Evolutionary conservation across 1,140 invertebrate genomes (phyloP).

Genomic region (Drosophila pachea): DNA sequence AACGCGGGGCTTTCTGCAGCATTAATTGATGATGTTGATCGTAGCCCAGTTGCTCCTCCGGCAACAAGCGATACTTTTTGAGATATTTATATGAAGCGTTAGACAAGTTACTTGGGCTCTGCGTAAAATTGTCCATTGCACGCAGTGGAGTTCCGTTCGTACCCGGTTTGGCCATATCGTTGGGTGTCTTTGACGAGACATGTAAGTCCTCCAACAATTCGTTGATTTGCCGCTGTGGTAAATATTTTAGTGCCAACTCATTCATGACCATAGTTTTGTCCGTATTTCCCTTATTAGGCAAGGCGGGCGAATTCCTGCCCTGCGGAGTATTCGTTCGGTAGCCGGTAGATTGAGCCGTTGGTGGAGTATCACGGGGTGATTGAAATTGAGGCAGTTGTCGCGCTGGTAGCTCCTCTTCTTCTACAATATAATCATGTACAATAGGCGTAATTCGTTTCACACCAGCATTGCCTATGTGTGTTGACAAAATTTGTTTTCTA

Average conservation of each 20-base stretch:
- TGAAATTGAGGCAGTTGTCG: slow-evolving; percentile 42
- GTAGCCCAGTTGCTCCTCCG: slow-evolving; percentile 57
- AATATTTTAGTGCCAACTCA: slow-evolving; percentile 69
- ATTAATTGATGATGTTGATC: slow-evolving; percentile 26
- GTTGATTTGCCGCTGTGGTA: slow-evolving; percentile 65
- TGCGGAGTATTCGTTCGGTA: slow-evolving; percentile 58
- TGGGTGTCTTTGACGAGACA: slow-evolving; percentile 29
- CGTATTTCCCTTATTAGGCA: slow-evolving; percentile 47
- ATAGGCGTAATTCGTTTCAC: slow-evolving; percentile 47
- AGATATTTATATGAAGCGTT: slow-evolving; percentile 75
- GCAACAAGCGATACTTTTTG: slow-evolving; percentile 70
- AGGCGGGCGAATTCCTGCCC: slow-evolving; percentile 17
- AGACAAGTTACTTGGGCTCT: slow-evolving; percentile 68
- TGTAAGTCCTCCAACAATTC: slow-evolving; percentile 66
- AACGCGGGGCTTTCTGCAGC: slow-evolving; percentile 5
- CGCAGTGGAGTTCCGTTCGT: slow-evolving; percentile 48
- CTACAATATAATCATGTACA: slow-evolving; percentile 62
- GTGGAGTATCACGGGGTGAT: slow-evolving; percentile 51
- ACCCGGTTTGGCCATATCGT: slow-evolving; percentile 7
- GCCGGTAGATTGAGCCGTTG: slow-evolving; percentile 66
- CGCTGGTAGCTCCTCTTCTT: slow-evolving; percentile 46
- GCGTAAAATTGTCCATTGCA: slow-evolving; percentile 57
- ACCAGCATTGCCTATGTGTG: neutral
- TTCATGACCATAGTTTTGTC: slow-evolving; percentile 76
- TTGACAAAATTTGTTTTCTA: neutral